A percentile compares a stretch with the other conserved stretches of the same genome.
Conservation (phyloP, 2,113 vertebrate species). For the Columba livia region DNA sequence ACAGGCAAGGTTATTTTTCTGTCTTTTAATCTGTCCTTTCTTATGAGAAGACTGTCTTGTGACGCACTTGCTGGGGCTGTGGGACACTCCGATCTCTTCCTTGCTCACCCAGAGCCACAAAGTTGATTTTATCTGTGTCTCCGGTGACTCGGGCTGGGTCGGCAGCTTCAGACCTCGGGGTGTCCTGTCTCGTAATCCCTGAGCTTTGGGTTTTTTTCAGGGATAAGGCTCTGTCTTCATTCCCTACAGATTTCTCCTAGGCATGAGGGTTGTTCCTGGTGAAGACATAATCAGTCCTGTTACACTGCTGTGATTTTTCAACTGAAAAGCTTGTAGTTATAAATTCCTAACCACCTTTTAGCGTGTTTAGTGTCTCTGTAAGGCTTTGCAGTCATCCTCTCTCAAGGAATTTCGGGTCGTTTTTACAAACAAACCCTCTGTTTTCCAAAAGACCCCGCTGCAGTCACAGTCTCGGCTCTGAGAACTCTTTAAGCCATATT, state of each 20-base stretch:
- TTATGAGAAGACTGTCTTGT: neutral
- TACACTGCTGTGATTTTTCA: neutral
- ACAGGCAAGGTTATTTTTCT: neutral
- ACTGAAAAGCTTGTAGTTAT: neutral
- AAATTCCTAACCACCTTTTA: neutral
- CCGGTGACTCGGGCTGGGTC: neutral
- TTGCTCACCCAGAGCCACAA: neutral
- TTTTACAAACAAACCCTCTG: neutral
- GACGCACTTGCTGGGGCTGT: neutral
- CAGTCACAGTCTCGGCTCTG: neutral
- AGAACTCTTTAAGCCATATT: neutral
- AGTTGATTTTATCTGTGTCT: neutral
- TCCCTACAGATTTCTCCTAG: neutral
- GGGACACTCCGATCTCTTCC: neutral
- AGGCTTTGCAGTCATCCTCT: neutral
- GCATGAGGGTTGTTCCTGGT: neutral
- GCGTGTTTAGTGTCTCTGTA: neutral
- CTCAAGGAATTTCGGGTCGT: neutral
- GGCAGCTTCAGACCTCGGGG: neutral
- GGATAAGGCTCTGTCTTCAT: neutral
- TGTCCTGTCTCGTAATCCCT: neutral
- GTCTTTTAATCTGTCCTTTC: neutral
- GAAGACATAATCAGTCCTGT: neutral
- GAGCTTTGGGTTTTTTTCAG: neutral
- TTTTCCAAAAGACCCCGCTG: neutral